phyloP scores from a whole-genome alignment of 2,888 invertebrate genomes.

The Coecobrya sp. region DNA sequence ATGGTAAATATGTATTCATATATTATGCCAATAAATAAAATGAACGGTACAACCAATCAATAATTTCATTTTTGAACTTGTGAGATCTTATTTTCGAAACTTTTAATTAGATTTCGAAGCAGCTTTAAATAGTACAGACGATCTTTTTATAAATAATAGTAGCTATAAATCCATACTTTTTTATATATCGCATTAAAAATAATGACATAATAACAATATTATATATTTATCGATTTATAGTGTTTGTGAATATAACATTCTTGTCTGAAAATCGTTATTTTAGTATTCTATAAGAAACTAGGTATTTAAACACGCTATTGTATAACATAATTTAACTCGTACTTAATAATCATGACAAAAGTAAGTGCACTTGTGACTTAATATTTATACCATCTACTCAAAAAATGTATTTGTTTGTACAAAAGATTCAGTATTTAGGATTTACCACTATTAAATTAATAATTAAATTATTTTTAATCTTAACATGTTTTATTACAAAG shows the following conservation, averaged over 20 bases:
- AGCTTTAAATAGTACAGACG: constrained; percentile 65
- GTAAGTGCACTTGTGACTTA: constrained; percentile 40
- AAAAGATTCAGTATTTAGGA: not conserved
- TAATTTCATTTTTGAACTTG: constrained; percentile 36
- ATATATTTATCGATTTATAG: not conserved
- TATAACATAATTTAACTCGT: not conserved
- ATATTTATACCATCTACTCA: not conserved
- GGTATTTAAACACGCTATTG: not conserved
- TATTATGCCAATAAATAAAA: not conserved
- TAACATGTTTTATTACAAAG: not conserved
- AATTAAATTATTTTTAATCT: not conserved
- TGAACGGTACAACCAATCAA: not conserved
- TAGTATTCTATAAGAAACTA: not conserved
- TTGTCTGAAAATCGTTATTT: not conserved
- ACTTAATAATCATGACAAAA: not conserved
- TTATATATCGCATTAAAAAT: not conserved
- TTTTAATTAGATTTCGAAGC: constrained; percentile 60
- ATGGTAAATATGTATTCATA: not conserved
- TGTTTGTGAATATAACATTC: constrained; percentile 20
- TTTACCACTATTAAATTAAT: not conserved
- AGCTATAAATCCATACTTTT: not conserved
- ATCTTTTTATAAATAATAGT: not conserved
- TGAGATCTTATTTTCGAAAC: constrained; percentile 73
- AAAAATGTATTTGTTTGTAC: constrained; percentile 46
- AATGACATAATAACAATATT: constrained; percentile 26